Evolutionary conservation across 2,113 vertebrate genomes (phyloP), one percentile per base, ranked within the genome.

Genomic region (Psilopogon haemacephalus): DNA sequence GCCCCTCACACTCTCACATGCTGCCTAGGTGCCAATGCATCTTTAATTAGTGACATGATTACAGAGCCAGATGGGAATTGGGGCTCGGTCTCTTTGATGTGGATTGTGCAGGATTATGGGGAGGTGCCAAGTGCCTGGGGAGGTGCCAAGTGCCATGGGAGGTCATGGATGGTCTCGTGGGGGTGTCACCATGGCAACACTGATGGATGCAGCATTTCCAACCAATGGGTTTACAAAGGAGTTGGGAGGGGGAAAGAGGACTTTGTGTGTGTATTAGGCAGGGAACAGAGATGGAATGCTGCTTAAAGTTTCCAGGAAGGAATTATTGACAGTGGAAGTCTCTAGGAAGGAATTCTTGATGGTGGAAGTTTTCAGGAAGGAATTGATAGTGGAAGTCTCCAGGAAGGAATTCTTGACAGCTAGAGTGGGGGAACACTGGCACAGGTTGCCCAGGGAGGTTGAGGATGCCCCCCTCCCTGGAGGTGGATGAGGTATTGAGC

Each of bases 161-260:
- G 65, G 64, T 94, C 81, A 64, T 48, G 52, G 56, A 32, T 2
- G 11, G 59, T 83, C 92, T 88, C 42, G 0, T 70, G 84, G 81
- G 94, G 54, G 21, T 89, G 78, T 93, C 52, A 60, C 95, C 79
- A 94, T 93, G 83, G 82, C 82, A 95, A 94, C 92, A 38, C 32
- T 56, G 69, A 84, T 48, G 84, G 91, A 94, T 93, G 79, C 76
- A 95, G 82, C 75, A 77, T 88, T 89, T 94, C 84, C 86, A 80
- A 84, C 48, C 32, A 67, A 63, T 86, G 68, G 55, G 32, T 70
- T 91, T 84, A 88, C 73, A 86, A 84, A 94, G 68, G 72, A 92
- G n/a, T n/a, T n/a, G n/a, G n/a, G 52, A 44, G 44, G 54, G 40
- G 17, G 58, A 42, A 59, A 84, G 63, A 86, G 54, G 42, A 65